Percentiles rank a stretch among this genome's conserved stretches.
Evolutionary conservation across 2,888 invertebrate genomes (phyloP).

Genomic region (Plagiodera versicolora): DNA sequence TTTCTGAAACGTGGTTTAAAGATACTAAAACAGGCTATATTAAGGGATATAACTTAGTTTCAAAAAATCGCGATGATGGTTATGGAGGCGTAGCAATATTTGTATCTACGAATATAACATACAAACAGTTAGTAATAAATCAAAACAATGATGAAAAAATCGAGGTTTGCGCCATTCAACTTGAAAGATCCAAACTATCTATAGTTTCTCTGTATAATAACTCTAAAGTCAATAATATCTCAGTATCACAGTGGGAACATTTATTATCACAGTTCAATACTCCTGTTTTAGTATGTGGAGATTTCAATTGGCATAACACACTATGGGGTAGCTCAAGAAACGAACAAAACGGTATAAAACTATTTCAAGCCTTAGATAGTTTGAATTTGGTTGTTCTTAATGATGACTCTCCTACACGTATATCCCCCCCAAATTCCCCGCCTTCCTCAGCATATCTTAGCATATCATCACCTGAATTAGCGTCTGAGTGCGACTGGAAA

Average conservation of each 20-base stretch:
- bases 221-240: slow-evolving; percentile 2
- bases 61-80: background rate
- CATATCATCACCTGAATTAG: slow-evolving; percentile 1
- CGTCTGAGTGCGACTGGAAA: background rate
- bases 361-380: slow-evolving; percentile 4
- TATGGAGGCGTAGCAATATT: background rate
- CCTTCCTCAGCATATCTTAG: background rate
- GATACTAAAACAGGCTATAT: background rate
- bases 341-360: slow-evolving; percentile 3
- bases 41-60: background rate
- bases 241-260: background rate
- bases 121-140: background rate
- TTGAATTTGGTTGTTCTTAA: background rate
- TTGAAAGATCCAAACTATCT: background rate
- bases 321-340: slow-evolving; percentile 2
- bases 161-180: background rate
- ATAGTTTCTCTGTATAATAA: slow-evolving; percentile 1
- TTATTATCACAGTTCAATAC: background rate
- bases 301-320: background rate
- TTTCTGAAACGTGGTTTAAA: background rate
- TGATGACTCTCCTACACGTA: slow-evolving; percentile 1
- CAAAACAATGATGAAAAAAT: slow-evolving; percentile 1
- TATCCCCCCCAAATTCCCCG: background rate
- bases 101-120: background rate
- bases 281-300: background rate